Conservation (phyloP, 2,888 invertebrate genomes). For the Andrena haemorrhoa region DNA sequence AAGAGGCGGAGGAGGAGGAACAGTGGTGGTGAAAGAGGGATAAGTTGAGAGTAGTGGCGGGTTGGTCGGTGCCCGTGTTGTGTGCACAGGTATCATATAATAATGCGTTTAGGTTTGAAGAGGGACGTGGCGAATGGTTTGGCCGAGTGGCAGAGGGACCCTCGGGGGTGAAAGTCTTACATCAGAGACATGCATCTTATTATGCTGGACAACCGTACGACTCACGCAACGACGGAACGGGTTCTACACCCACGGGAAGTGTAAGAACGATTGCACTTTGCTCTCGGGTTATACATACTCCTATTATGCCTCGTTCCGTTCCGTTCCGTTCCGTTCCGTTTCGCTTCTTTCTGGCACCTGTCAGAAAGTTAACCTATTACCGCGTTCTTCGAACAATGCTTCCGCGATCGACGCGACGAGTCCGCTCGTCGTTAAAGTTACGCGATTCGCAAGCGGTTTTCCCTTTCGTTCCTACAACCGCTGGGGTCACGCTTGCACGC, state of each 20-base stretch:
- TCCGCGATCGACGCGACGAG: neutral
- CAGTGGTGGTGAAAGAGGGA: neutral
- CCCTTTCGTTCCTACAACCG: neutral
- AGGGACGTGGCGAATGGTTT: constrained; percentile 10
- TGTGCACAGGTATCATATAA: no score
- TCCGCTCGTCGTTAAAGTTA: neutral
- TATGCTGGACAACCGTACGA: constrained; percentile 73
- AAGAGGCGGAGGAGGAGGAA: neutral
- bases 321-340: neutral
- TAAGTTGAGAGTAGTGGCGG: neutral
- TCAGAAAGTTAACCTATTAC: neutral
- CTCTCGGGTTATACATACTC: neutral
- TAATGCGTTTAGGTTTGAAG: constrained; percentile 12
- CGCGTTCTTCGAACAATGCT: neutral
- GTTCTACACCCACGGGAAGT: constrained; percentile 69
- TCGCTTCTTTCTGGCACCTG: neutral
- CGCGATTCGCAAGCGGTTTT: neutral
- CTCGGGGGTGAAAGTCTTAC: constrained; percentile 83
- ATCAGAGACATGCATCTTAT: constrained; percentile 81
- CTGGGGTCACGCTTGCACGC: neutral
- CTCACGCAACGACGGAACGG: constrained; percentile 72
- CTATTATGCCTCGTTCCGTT: neutral
- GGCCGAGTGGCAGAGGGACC: constrained; percentile 46
- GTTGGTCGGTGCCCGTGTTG: neutral
- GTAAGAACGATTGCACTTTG: constrained; percentile 25